A percentile compares a stretch with the other conserved stretches of the same genome.
phyloP scores from a whole-genome alignment of 2,797 vertebrate genomes.

The Danio tinwini region DNA sequence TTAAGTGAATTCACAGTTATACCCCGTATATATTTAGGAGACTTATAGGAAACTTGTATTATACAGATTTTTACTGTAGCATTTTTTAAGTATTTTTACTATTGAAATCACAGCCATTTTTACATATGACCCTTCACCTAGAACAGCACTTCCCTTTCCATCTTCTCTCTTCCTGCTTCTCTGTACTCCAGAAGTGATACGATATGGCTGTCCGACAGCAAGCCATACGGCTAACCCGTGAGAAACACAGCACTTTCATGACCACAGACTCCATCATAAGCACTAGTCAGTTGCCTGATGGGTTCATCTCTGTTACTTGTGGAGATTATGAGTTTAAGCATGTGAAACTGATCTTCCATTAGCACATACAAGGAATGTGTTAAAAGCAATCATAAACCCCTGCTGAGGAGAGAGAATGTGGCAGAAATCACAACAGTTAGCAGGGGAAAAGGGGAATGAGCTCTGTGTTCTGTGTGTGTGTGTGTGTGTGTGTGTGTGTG shows the following conservation, averaged over 20 bases:
- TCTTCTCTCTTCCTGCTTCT: background rate
- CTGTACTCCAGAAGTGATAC: conserved; percentile 62
- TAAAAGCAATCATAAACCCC: conserved; percentile 27
- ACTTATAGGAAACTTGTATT: too few species aligned
- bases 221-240: conserved; percentile 70
- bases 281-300: background rate
- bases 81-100: too few species aligned
- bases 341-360: conserved; percentile 20
- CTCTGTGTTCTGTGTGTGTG: too few species aligned
- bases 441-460: background rate
- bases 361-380: conserved; percentile 25
- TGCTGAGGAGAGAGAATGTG: background rate
- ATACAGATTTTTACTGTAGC: too few species aligned
- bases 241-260: conserved; percentile 75
- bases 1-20: too few species aligned
- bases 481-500: too few species aligned
- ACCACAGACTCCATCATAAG: conserved; percentile 54
- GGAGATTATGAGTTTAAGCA: conserved; percentile 7
- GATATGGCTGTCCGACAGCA: conserved; percentile 72
- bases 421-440: conserved; percentile 11
- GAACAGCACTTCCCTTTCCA: conserved; percentile 7
- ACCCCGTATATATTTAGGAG: too few species aligned
- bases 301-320: background rate
- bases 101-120: too few species aligned
- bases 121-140: conserved; percentile 28